These are phyloP conservation scores for Zelleria hepariella DNA, from an alignment of 2,888 invertebrate species.

Conservation along the genomic window DNA sequence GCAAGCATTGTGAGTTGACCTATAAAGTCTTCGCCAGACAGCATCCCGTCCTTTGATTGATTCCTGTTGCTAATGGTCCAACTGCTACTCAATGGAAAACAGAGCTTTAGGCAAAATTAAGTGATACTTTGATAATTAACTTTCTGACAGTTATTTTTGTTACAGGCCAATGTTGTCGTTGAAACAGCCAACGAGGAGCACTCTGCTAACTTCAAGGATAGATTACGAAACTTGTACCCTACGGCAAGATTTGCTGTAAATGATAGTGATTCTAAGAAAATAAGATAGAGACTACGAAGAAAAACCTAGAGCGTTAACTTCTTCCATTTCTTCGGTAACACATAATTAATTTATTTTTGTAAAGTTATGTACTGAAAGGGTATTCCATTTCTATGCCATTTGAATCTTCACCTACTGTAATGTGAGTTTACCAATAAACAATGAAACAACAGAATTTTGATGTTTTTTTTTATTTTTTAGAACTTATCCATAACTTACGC, in stretches of 20 bases:
- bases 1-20: background rate
- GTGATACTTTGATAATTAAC: too few relatives aligned
- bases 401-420: background rate
- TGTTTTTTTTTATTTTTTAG: constrained; percentile 58
- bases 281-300: constrained; percentile 11
- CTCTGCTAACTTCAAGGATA: constrained; percentile 42
- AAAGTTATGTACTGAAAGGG: too few relatives aligned
- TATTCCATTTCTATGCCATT: too few relatives aligned
- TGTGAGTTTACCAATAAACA: constrained; percentile 6
- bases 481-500: constrained; percentile 74
- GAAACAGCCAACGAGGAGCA: constrained; percentile 56
- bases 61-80: too few relatives aligned
- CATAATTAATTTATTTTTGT: too few relatives aligned
- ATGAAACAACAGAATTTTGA: constrained; percentile 17
- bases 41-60: too few relatives aligned
- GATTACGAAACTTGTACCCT: constrained; percentile 42
- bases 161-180: constrained; percentile 56
- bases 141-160: constrained; percentile 11
- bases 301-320: constrained; percentile 16
- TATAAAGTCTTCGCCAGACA: background rate
- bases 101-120: too few relatives aligned
- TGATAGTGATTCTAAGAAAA: background rate
- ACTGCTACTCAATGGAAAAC: too few relatives aligned
- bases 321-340: too few relatives aligned
- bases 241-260: constrained; percentile 37